Evolutionary conservation across 2,888 invertebrate genomes (phyloP).

Genomic region (Lepidochitona cinerea): DNA sequence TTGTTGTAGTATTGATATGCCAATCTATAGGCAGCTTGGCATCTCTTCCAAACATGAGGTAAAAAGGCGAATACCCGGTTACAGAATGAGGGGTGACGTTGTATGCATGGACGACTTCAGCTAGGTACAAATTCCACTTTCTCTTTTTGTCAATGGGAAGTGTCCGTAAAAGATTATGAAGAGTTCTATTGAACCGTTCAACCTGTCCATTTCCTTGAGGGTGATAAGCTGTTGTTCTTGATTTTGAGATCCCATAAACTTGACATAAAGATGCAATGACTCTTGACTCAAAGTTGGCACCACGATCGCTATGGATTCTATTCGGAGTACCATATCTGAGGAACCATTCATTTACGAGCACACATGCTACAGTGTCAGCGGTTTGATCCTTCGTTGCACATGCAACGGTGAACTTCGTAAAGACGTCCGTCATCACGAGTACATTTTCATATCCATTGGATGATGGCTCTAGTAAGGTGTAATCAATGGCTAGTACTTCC

Average conservation of each 20-base stretch:
- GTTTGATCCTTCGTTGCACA: slow-evolving; percentile 28
- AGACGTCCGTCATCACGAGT: slow-evolving; percentile 26
- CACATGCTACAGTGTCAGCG: slow-evolving; percentile 19
- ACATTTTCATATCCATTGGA: slow-evolving; percentile 24
- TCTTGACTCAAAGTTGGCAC: slow-evolving; percentile 20
- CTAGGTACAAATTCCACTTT: slow-evolving; percentile 2
- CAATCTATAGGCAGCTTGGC: slow-evolving; percentile 18
- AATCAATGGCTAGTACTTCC: slow-evolving; percentile 28
- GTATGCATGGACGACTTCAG: slow-evolving; percentile 3
- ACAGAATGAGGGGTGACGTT: slow-evolving; percentile 14
- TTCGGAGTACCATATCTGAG: slow-evolving; percentile 21
- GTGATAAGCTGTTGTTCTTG: slow-evolving; percentile 23
- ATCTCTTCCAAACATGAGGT: slow-evolving; percentile 20
- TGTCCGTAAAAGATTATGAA: no score
- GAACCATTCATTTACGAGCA: slow-evolving; percentile 20
- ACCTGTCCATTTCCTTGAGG: slow-evolving; percentile 15
- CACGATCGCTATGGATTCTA: slow-evolving; percentile 21
- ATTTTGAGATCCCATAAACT: slow-evolving; percentile 18
- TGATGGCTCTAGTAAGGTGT: slow-evolving; percentile 21
- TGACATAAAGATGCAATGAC: slow-evolving; percentile 17
- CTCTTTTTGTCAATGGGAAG: background rate
- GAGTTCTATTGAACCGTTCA: slow-evolving; percentile 22
- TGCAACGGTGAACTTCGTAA: slow-evolving; percentile 26
- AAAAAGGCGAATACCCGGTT: slow-evolving; percentile 18
- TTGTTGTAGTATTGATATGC: no score